Conservation (phyloP, 2,113 vertebrate genomes). For the Sapajus apella region DNA sequence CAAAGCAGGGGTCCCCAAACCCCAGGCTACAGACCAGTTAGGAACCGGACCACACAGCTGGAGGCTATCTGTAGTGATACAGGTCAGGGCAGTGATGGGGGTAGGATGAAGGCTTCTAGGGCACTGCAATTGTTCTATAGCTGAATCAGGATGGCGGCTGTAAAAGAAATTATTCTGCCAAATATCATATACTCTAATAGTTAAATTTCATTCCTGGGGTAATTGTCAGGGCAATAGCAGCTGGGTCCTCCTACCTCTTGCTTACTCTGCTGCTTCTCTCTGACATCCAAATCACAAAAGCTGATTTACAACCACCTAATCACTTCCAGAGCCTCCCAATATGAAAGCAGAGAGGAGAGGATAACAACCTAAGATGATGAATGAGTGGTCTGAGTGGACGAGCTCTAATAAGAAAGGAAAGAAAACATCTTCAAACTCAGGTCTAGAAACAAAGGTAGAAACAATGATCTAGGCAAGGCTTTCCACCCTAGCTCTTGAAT, state of each 20-base stretch:
- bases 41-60: too few species aligned
- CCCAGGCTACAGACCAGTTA: too few species aligned
- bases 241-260: not conserved
- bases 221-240: not conserved
- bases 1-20: not conserved
- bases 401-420: not conserved
- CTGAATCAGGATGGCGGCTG: not conserved
- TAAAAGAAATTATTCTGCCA: not conserved
- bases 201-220: not conserved
- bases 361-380: not conserved
- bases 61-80: not conserved
- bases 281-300: conserved; percentile 17
- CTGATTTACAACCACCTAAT: conserved; percentile 44
- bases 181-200: not conserved
- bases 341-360: not conserved
- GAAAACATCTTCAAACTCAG: not conserved
- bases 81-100: not conserved
- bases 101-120: not conserved
- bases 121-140: not conserved
- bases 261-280: not conserved
- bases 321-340: conserved; percentile 34
- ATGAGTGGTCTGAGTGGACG: not conserved
- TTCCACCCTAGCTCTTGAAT: not conserved
- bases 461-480: not conserved
- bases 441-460: not conserved